Evolutionary conservation across 2,888 invertebrate genomes (phyloP).

Genomic region (Fragum fragum): DNA sequence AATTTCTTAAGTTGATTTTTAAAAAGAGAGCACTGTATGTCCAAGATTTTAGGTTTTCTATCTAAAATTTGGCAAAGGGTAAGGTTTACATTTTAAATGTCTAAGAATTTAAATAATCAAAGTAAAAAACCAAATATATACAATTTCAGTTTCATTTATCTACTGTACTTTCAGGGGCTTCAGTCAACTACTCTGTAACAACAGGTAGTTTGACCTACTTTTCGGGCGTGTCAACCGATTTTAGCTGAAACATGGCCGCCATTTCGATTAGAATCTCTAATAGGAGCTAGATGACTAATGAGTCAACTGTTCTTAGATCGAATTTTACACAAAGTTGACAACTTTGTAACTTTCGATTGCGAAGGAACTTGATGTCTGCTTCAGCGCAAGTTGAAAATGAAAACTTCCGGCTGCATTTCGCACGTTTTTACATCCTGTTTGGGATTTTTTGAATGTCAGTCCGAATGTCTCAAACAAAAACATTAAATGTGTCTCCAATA

Average conservation of each 20-base stretch:
- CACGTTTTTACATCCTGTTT: constrained; percentile 84
- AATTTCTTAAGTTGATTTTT: no score
- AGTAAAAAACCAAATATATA: no score
- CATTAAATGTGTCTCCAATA: not conserved
- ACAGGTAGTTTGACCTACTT: constrained; percentile 59
- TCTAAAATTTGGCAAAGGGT: no score
- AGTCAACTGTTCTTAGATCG: not conserved
- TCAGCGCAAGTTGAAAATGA: constrained; percentile 79
- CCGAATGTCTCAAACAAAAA: not conserved
- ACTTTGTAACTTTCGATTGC: not conserved
- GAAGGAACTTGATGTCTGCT: constrained; percentile 84
- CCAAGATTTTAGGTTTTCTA: no score
- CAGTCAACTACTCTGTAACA: not conserved
- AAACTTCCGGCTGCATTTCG: constrained; percentile 82
- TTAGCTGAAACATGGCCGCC: constrained; percentile 60
- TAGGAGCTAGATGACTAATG: not conserved
- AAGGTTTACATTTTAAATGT: no score
- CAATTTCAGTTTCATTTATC: no score
- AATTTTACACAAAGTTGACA: not conserved
- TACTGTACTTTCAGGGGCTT: no score
- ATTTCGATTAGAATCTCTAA: not conserved
- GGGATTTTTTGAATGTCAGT: constrained; percentile 20
- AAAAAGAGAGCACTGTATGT: no score
- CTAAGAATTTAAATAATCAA: no score
- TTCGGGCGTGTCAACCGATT: constrained; percentile 25